Base-by-base conservation (phyloP, 2,113 vertebrate genomes). In the Trachemys scripta region DNA sequence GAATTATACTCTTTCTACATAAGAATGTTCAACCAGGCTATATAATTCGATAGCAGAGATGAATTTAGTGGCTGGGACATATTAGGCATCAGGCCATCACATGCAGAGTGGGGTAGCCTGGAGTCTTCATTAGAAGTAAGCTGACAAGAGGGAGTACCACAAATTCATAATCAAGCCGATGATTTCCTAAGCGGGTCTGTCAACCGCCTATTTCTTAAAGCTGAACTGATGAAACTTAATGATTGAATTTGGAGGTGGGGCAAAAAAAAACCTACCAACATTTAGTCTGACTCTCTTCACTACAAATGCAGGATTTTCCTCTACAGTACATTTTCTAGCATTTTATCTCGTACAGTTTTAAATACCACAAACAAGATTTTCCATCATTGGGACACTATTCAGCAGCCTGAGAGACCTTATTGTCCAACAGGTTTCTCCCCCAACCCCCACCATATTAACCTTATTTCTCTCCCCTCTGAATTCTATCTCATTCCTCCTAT, bases 1-100 rank as follows among this genome's bases (percentile, higher is more conserved):
- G 25, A 5, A 8, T 0, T 1, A 76, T 0, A 35, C 16, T 17
- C 65, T n/a, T 69, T 16, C n/a, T 72, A 35, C 29, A 38, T 20
- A 72, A 38, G 65, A 17, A 16, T 69, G 35, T 69, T 69, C 13
- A 72, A 38, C 8, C n/a, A 20, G 2, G 35, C n/a, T 81, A 78
- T 2, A 89, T 42, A 50, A 13, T 57, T 50, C n/a, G 0, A 24
- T 38, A 42, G 49, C 10, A 45, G 2, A 6, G 5, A 4, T 25
- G 29, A 82, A 85, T 22, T 45, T 49, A 82, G 20, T 0, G 27
- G 1, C 42, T 76, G 13, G 25, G 31, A 3, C 16, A 80, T 45
- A 49, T 29, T 0, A 79, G 49, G 27, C 4, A 13, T 2, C 3
- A 16, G 80, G 95, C 49, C 1, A 49, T 3, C 54, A 4, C 0